Base-by-base conservation (phyloP, 2,888 invertebrate species). In the Disparrhopalites patrizii region DNA sequence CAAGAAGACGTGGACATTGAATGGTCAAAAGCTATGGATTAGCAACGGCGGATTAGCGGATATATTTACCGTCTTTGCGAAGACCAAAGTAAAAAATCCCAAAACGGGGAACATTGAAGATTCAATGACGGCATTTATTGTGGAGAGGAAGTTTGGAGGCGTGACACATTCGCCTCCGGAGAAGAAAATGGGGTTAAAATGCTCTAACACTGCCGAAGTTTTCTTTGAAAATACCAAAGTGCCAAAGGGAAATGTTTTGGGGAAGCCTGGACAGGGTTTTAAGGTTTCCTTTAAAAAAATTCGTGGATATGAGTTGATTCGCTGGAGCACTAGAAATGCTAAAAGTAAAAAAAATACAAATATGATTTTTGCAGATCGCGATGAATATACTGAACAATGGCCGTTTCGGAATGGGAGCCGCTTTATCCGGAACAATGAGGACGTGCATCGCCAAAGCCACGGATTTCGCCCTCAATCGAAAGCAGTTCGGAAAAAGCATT, bases 351-450 rank as follows among this genome's bases (percentile, higher is more conserved):
- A n/a, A n/a, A n/a, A n/a, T n/a, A n/a, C n/a, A 43, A 20, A 18
- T 47, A 43, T 18, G 25, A 13, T 63, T 47, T 20, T 33, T 43
- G n/a, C 60, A 88, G 85, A 91, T 96, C 68, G 98, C 98, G 50
- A 98, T 99, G 94, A 93, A 93, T 80, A 95, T 99, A 80, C 83
- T 99, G 62, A 99, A 99, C 82, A 95, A 96, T 81, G 99, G 98
- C 0, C 85, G 98, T 67, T 98, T 97, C 82, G 97, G 97, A 74
- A 98, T 98, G 95, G 93, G 91, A 62, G 95, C 95, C 7, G 91
- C 91, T 38, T 15, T 58, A 72, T 85, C 93, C 13, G 98, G 98
- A 68, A 95, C 95, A 10, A 94, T 94, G 93, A 86, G 87, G 75
- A 82, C 86, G 51, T 93, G 93, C 73, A 90, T 93, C 51, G 85